Base-by-base conservation (phyloP, 2,888 invertebrate species). In the Tipula helvola region DNA sequence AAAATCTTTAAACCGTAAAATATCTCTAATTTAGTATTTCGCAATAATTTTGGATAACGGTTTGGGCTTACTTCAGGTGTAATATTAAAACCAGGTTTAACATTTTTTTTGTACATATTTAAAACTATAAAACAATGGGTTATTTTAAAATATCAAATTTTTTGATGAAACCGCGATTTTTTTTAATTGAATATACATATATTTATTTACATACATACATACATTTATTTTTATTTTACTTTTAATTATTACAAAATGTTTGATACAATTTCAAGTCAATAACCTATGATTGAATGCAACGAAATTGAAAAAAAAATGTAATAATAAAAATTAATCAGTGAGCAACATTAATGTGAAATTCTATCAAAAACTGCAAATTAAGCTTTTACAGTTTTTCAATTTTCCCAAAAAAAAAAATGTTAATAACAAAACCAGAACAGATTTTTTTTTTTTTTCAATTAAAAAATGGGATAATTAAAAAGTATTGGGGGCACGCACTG, bases 241-340 rank as follows among this genome's bases (percentile, higher is more conserved):
- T 71, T 71, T 71, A 71, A 71, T 71, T 28, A 71, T 71, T 71
- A 71, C 71, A 71, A 71, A 71, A 71, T 71, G 71, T 71, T 71
- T 71, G 71, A 71, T 71, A 71, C 71, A 71, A 71, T 71, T 71
- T 71, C 71, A 71, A 71, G 71, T 71, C 71, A 71, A 71, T 71
- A 71, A 71, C 71, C 71, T 71, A 71, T 71, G 71, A 71, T 71
- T 71, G 71, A 71, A 71, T 71, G 71, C 71, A 71, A 71, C 71
- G 71, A 71, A 71, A 71, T 71, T 71, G 28, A 10, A 71, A 71
- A 71, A 5, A 44, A 44, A 44, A 44, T 44, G 28, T 28, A 28
- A 28, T 28, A 28, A 28, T 12, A 47, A 47, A n/a, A 52, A 52
- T 52, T 52, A 52, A 52, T 52, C 52, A 52, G 52, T 8, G 52